Evolutionary conservation across 2,797 vertebrate species (phyloP).

Genomic region (Periparus ater): DNA sequence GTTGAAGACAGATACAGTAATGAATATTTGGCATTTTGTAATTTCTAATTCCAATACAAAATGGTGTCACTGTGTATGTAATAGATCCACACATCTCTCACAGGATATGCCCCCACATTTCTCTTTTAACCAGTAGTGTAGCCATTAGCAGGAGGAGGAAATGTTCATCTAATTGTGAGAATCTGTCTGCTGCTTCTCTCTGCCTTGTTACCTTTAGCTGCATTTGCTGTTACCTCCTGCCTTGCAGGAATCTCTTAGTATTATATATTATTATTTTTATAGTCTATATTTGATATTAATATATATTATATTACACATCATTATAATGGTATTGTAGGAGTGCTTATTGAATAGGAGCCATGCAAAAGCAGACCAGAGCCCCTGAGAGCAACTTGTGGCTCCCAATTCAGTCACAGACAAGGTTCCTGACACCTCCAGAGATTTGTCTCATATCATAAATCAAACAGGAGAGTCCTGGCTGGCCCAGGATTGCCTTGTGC

Average conservation of each 20-base stretch:
- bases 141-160: not conserved
- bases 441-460: not conserved
- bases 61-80: not conserved
- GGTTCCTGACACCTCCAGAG: not conserved
- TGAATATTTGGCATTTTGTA: not conserved
- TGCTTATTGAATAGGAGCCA: not conserved
- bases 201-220: not conserved
- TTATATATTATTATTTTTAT: too few relatives aligned
- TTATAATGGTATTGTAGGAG: too few relatives aligned
- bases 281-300: too few relatives aligned
- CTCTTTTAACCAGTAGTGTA: not conserved
- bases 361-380: not conserved
- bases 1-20: not conserved
- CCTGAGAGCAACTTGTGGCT: not conserved
- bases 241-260: not conserved
- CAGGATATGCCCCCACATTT: not conserved
- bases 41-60: not conserved
- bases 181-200: not conserved
- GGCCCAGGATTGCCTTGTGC: not conserved
- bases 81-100: not conserved
- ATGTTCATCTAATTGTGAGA: not conserved
- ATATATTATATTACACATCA: too few relatives aligned
- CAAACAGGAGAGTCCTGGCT: not conserved
- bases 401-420: not conserved
- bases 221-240: not conserved